A percentile compares a stretch with the other conserved stretches of the same genome.
phyloP scores from a whole-genome alignment of 2,888 invertebrate genomes.

The Azorinus chamasolen region DNA sequence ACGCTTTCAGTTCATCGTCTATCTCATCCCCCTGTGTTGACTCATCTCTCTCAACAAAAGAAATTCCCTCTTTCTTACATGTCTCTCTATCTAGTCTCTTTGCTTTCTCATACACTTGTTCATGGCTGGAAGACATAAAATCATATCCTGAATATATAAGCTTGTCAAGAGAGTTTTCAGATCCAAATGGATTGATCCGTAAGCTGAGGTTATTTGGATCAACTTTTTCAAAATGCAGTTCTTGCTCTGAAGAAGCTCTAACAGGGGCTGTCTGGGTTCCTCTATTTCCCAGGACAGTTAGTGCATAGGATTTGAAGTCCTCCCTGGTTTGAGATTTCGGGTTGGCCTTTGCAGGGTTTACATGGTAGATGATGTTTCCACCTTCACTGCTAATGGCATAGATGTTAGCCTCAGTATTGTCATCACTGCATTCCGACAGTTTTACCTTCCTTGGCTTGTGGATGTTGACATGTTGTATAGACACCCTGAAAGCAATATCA shows the following conservation, averaged over 20 bases:
- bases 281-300: conserved; percentile 87
- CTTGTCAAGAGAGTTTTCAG: conserved; percentile 82
- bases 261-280: conserved; percentile 75
- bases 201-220: conserved; percentile 89
- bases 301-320: conserved; percentile 87
- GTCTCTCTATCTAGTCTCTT: conserved; percentile 82
- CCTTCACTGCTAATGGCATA: conserved; percentile 94
- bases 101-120: conserved; percentile 72
- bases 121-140: conserved; percentile 68
- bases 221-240: conserved; percentile 87
- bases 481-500: conserved; percentile 77
- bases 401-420: conserved; percentile 88
- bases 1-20: conserved; percentile 40
- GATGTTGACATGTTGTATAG: conserved; percentile 88
- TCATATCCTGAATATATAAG: conserved; percentile 82
- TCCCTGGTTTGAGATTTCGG: conserved; percentile 81
- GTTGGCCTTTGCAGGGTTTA: conserved; percentile 86
- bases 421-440: conserved; percentile 75
- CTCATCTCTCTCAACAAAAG: conserved; percentile 78
- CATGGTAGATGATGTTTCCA: conserved; percentile 90
- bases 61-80: conserved; percentile 84
- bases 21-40: conserved; percentile 55
- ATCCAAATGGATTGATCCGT: conserved; percentile 90
- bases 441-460: conserved; percentile 84
- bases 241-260: conserved; percentile 85